phyloP scores from a whole-genome alignment of 1,140 invertebrate species.

The Popillia japonica region DNA sequence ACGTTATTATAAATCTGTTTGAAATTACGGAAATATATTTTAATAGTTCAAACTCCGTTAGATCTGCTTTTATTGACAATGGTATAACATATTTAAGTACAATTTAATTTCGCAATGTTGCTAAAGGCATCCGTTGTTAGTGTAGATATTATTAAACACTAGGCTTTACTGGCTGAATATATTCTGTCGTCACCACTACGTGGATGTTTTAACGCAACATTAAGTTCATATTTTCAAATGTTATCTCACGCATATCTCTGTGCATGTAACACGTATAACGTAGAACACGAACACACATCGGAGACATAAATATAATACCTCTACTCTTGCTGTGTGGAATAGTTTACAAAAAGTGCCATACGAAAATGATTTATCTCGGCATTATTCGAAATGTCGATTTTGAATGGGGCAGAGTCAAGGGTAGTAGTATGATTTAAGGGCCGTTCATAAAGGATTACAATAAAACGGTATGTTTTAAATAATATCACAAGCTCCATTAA shows the following conservation, averaged over 20 bases:
- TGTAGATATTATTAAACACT: not conserved
- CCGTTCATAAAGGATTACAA: conserved; percentile 38
- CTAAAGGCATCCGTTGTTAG: no score
- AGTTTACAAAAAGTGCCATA: conserved; percentile 23
- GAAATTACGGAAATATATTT: no score
- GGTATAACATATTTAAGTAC: no score
- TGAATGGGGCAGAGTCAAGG: conserved; percentile 37
- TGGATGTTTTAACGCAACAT: conserved; percentile 32
- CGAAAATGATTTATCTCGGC: conserved; percentile 35
- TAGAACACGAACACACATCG: not conserved
- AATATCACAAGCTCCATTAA: conserved; percentile 59
- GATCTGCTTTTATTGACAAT: no score
- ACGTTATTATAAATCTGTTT: no score
- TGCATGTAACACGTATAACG: not conserved
- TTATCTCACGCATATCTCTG: conserved; percentile 15
- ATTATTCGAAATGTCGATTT: conserved; percentile 29
- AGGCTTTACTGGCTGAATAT: not conserved
- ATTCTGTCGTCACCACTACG: not conserved
- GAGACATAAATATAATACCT: conserved; percentile 34
- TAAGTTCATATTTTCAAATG: conserved; percentile 20
- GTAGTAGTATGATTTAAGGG: conserved; percentile 39
- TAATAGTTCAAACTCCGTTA: no score
- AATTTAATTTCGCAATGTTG: no score
- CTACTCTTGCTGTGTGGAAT: conserved; percentile 3
- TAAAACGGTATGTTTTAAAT: conserved; percentile 55